Percentiles rank a stretch among this genome's conserved stretches.
Conservation (phyloP, 2,797 vertebrate species). For the Gymnothorax javanicus region DNA sequence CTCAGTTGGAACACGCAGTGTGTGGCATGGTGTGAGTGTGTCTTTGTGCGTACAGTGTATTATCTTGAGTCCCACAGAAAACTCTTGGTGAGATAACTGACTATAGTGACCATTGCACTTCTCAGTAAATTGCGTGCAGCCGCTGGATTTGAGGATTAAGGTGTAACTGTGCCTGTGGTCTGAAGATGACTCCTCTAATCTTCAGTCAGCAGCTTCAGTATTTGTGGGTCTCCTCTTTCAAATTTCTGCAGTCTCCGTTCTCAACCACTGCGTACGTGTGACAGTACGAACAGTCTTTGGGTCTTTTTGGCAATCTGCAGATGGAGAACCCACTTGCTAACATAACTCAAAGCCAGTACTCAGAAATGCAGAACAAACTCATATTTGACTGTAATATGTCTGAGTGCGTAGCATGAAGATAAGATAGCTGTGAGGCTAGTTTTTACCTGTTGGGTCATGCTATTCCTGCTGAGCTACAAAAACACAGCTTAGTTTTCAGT, state of each 20-base stretch:
- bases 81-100: background rate
- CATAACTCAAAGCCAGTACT: background rate
- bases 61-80: background rate
- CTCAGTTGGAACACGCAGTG: background rate
- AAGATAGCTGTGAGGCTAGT: background rate
- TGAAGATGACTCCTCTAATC: background rate
- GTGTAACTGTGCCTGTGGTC: background rate
- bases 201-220: background rate
- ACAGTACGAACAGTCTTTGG: background rate
- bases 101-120: background rate
- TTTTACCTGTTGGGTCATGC: background rate
- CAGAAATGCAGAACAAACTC: background rate
- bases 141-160: background rate
- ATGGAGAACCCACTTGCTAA: background rate
- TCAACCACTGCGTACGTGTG: background rate
- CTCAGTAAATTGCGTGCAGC: background rate
- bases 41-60: background rate
- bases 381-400: background rate
- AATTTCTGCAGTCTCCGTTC: background rate
- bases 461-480: background rate
- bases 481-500: background rate
- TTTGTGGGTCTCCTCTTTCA: background rate
- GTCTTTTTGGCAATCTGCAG: too few relatives aligned
- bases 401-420: background rate
- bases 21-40: background rate